Base-by-base conservation (phyloP, 2,888 invertebrate species). In the Hirtodrosophila alboralis region DNA sequence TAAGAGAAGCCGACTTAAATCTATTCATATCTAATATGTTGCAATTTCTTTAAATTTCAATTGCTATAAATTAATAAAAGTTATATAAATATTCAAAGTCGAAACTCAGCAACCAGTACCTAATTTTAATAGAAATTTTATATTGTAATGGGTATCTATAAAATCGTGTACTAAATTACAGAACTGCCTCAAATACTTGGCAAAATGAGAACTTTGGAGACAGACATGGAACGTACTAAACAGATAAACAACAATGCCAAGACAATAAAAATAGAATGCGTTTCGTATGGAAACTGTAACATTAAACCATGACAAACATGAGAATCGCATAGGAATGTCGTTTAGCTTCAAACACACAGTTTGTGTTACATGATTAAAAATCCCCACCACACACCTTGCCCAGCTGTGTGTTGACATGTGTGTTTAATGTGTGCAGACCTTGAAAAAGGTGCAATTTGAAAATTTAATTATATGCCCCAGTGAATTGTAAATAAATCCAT, bases 401-500 rank as follows among this genome's bases (percentile, higher is more conserved):
- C n/a, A n/a, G n/a, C n/a, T n/a, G n/a, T n/a, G n/a, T 18, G 34
- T 38, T 43, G 18, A 28, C 37, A 43, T 52, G 63, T 67, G 38
- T 52, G 38, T 43, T 52, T 49, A 63, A 49, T 60, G 72, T 60
- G 43, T 48, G 40, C 30, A 13, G 33, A 68, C 47, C 44, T 69
- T 65, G 49, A 71, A 53, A 54, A 65, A 59, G 64, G 59, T 52
- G 40, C 40, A 54, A 56, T 58, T 56, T 41, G 47, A 58, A 72
- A 81, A 67, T 85, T 31, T 78, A 85, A 80, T 80, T 83, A 75
- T 44, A 69, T 69, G 79, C 64, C 72, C 57, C 66, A 64, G 36
- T 41, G 79, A 72, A 34, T 75, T 59, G 75, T 75, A 78, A 72
- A 83, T 72, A 80, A 69, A 73, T 44, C 66, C 53, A 51, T 43